Conservation (phyloP, 2,888 invertebrate genomes). For the Tipula lateralis region DNA sequence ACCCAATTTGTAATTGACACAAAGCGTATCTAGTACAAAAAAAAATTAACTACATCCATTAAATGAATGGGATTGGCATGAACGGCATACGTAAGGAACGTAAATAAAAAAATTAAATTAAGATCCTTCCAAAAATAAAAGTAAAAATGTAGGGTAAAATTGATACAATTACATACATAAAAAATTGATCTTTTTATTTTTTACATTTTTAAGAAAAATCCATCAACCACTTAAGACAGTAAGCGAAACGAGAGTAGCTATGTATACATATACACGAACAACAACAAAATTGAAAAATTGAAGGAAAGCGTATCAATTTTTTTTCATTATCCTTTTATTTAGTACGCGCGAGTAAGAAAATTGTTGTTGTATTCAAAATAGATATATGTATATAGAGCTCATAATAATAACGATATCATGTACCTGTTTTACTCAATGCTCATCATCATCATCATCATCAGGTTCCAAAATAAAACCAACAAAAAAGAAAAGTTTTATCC, state of each 20-base stretch:
- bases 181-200: conserved; percentile 2
- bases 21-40: background rate
- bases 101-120: conserved; percentile 9
- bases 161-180: conserved; percentile 11
- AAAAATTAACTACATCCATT: background rate
- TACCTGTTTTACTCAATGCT: background rate
- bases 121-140: background rate
- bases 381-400: background rate
- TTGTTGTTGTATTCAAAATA: background rate
- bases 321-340: background rate
- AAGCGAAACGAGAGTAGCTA: background rate
- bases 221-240: conserved; percentile 24
- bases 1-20: background rate
- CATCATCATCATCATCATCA: conserved; percentile 16
- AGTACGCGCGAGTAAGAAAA: background rate
- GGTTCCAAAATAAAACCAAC: background rate
- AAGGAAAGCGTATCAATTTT: conserved; percentile 19
- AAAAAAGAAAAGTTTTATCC: background rate
- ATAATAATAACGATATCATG: conserved; percentile 19
- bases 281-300: conserved; percentile 4
- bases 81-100: background rate
- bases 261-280: background rate
- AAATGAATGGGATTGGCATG: background rate
- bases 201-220: background rate
- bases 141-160: background rate